Evolutionary conservation across 2,113 vertebrate genomes (phyloP).

Genomic region (Hyperopisus bebe): DNA sequence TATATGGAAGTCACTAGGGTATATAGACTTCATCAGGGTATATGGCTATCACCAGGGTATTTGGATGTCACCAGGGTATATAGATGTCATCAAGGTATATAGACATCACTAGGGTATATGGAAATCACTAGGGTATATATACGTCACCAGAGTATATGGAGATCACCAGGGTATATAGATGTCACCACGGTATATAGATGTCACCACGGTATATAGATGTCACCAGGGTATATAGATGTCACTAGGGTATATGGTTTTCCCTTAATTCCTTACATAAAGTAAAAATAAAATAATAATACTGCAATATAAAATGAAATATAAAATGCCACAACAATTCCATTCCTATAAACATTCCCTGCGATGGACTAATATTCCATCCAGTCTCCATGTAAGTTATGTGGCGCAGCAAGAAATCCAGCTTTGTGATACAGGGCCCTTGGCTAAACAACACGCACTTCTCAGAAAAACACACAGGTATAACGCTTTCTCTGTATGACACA

Average conservation of each 20-base stretch:
- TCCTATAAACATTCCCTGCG: background rate
- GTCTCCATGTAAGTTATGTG: background rate
- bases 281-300: background rate
- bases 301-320: background rate
- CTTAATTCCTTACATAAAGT: background rate
- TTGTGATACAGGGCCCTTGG: background rate
- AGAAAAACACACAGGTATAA: background rate
- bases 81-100: background rate
- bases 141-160: background rate
- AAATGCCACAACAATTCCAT: background rate
- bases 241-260: background rate
- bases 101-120: background rate
- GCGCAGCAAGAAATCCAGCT: background rate
- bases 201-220: too few species aligned
- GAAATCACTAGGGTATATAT: background rate
- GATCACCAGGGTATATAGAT: background rate
- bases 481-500: background rate
- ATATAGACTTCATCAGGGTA: background rate
- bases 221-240: background rate
- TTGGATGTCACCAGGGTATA: background rate
- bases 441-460: background rate
- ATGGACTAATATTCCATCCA: background rate
- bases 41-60: background rate
- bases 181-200: too few species aligned
- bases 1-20: background rate